phyloP scores from a whole-genome alignment of 2,888 invertebrate species.

The Hypercompe scribonia region DNA sequence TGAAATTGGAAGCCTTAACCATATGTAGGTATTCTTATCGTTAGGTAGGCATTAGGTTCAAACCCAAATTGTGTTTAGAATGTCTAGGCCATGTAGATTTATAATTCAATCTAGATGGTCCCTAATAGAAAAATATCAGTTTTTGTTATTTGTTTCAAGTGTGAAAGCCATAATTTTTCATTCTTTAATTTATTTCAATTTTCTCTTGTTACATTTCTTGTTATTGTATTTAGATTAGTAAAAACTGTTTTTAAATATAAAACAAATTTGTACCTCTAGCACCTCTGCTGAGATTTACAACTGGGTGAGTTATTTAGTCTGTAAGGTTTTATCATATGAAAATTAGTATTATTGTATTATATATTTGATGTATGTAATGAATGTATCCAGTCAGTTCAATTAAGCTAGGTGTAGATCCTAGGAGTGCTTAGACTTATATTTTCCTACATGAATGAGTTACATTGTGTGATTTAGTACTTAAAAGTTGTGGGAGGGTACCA shows the following conservation, averaged over 20 bases:
- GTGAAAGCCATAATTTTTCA: slow-evolving; percentile 61
- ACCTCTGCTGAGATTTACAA: background rate
- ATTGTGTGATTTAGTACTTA: too few species aligned
- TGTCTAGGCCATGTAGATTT: slow-evolving; percentile 63
- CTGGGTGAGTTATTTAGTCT: slow-evolving; percentile 3
- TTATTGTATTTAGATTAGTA: slow-evolving; percentile 33
- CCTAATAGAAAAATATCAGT: slow-evolving; percentile 53
- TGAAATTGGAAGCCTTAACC: background rate
- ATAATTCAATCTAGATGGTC: slow-evolving; percentile 67
- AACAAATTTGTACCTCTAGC: background rate
- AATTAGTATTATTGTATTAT: too few species aligned
- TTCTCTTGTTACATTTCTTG: slow-evolving; percentile 46
- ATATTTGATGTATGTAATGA: too few species aligned
- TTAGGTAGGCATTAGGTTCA: background rate
- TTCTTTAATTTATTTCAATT: slow-evolving; percentile 57
- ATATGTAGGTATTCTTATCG: background rate
- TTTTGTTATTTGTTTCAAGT: slow-evolving; percentile 79
- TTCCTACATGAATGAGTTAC: too few species aligned
- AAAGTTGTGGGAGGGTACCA: too few species aligned
- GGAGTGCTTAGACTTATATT: too few species aligned
- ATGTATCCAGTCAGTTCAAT: too few species aligned
- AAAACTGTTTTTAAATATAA: slow-evolving; percentile 30
- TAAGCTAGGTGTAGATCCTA: too few species aligned
- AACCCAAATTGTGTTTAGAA: slow-evolving; percentile 40
- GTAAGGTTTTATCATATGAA: background rate